Base-by-base conservation (phyloP, 2,113 vertebrate genomes). In the Rutilus rutilus region DNA sequence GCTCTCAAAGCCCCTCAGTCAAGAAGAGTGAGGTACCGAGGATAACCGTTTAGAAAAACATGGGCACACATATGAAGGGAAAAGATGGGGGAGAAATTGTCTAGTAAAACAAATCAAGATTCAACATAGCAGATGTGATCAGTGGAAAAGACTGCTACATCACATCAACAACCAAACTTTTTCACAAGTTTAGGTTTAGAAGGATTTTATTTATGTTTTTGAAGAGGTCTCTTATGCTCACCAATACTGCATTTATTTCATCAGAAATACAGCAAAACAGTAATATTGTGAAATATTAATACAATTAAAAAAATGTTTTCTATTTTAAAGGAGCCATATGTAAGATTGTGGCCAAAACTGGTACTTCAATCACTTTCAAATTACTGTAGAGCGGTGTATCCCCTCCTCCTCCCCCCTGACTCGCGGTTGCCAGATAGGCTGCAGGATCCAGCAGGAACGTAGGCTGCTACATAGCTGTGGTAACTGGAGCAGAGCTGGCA, bases 1-100 rank as follows among this genome's bases (percentile, higher is more conserved):
- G 0, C 67, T 69, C 74, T 30, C 23, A 50, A 21, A 78, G 47
- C 39, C 39, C 85, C 82, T 65, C 86, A 86, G 89, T 23, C 64
- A 15, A 33, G 42, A 42, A 42, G 42, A 42, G 42, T 9, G 42
- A 42, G 27, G 27, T 17, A 27, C 45, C 9, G n/a, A 75, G 45
- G 6, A 50, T 47, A 50, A 50, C 11, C 42, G 23, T 9, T 6
- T 19, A 50, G 45, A 19, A 47, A 52, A 76, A 76, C 74, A 30
- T 52, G 11, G 8, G 12, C 15, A 71, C 67, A 42, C 8, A 23
- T 10, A 5, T 50, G 73, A 76, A 76, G 42, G 14, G 42, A 75
- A 75, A 75, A 75, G 27, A 52, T 45, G 71, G 9, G 2, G 71
- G 39, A 36, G 6, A 73, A 39, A 39, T 39, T 39, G 39, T 39